Evolutionary conservation across 2,888 invertebrate species (phyloP).

Genomic region (Dasypogon diadema): DNA sequence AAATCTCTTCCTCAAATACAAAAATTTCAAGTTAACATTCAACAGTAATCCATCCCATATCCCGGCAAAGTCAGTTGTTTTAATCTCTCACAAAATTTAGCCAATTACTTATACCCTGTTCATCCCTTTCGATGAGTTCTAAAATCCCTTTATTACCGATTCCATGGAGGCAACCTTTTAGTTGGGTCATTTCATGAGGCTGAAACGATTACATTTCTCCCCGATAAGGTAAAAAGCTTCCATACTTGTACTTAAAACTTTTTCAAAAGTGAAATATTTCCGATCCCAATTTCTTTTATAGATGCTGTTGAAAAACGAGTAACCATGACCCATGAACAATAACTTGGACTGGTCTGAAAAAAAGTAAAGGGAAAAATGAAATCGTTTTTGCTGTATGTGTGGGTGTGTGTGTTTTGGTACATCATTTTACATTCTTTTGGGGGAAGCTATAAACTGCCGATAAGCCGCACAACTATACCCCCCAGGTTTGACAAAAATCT

Average conservation of each 20-base stretch:
- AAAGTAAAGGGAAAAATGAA: not conserved
- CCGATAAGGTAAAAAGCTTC: slow-evolving; percentile 26
- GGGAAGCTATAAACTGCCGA: slow-evolving; percentile 40
- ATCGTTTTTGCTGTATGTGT: not conserved
- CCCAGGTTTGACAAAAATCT: slow-evolving; percentile 42
- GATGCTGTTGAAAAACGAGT: slow-evolving; percentile 12
- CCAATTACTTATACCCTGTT: slow-evolving; percentile 24
- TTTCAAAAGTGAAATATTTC: slow-evolving; percentile 48
- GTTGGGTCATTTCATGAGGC: not conserved
- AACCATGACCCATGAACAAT: slow-evolving; percentile 30
- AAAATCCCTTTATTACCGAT: slow-evolving; percentile 16
- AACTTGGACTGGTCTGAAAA: not conserved
- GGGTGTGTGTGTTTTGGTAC: not conserved
- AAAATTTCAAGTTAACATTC: slow-evolving; percentile 42
- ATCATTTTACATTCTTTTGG: not conserved
- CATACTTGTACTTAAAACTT: slow-evolving; percentile 26
- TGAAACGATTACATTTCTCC: slow-evolving; percentile 12
- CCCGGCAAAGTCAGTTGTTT: not conserved
- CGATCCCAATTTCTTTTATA: slow-evolving; percentile 40
- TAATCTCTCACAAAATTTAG: slow-evolving; percentile 37
- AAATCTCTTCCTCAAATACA: slow-evolving; percentile 22
- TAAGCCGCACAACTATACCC: slow-evolving; percentile 45
- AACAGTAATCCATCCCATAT: not conserved
- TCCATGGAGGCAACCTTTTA: not conserved
- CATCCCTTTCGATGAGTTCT: slow-evolving; percentile 24